Evolutionary conservation across 2,113 vertebrate genomes (phyloP).

Genomic region (Thamnaconus septentrionalis): DNA sequence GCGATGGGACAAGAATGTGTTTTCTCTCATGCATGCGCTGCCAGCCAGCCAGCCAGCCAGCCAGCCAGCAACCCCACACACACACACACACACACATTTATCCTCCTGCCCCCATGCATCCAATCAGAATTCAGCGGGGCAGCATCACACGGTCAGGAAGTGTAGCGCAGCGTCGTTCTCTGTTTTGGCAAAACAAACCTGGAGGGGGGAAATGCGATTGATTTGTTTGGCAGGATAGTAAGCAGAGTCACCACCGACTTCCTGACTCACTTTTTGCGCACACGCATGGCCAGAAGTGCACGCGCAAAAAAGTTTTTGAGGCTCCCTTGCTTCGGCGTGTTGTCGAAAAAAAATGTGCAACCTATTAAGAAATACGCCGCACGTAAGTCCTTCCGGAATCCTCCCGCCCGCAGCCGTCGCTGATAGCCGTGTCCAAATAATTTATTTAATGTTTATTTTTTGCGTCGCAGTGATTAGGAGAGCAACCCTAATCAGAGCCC

Average conservation of each 20-base stretch:
- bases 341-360: conserved; percentile 14
- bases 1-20: conserved; percentile 63
- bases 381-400: background rate
- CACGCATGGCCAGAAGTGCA: background rate
- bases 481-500: conserved; percentile 21
- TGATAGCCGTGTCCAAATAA: conserved; percentile 13
- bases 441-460: conserved; percentile 26
- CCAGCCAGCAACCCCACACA: conserved; percentile 14
- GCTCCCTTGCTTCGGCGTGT: background rate
- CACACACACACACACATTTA: conserved; percentile 18
- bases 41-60: conserved; percentile 57
- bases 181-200: conserved; percentile 7
- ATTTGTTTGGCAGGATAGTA: conserved; percentile 31
- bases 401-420: conserved; percentile 18
- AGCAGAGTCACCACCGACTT: conserved; percentile 18
- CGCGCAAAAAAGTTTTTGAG: conserved; percentile 3
- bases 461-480: background rate
- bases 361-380: conserved; percentile 6
- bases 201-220: conserved; percentile 23
- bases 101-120: conserved; percentile 12
- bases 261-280: conserved; percentile 9
- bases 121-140: conserved; percentile 38
- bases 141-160: conserved; percentile 55
- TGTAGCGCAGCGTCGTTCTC: background rate
- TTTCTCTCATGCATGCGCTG: conserved; percentile 47